Conservation (phyloP, 2,113 vertebrate genomes). For the Picathartes gymnocephalus region DNA sequence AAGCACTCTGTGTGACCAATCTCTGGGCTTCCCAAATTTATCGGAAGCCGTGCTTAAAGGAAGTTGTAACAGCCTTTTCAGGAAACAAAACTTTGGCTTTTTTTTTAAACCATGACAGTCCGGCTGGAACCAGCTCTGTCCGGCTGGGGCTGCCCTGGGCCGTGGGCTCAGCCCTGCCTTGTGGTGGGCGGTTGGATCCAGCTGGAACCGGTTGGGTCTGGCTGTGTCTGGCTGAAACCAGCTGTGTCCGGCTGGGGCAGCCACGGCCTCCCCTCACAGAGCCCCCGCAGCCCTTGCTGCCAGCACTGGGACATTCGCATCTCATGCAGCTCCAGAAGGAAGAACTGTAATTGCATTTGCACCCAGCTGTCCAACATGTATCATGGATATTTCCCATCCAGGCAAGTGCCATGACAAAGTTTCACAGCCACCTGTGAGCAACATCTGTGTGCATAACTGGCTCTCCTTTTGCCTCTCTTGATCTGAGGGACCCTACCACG, state of each 20-base stretch:
- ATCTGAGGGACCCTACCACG: rapidly evolving
- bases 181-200: rapidly evolving
- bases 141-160: rapidly evolving
- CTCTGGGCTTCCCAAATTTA: no score
- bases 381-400: neutral
- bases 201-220: neutral
- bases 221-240: neutral
- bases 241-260: rapidly evolving
- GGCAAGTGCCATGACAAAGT: neutral
- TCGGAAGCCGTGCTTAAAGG: no score
- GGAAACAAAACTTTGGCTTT: no score
- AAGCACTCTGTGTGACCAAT: no score
- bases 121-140: rapidly evolving
- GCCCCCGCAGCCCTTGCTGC: rapidly evolving
- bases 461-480: neutral
- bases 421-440: neutral
- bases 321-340: neutral
- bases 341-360: neutral
- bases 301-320: rapidly evolving
- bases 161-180: rapidly evolving
- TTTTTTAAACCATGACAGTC: no score
- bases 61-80: no score
- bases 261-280: rapidly evolving
- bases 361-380: neutral
- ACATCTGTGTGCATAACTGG: rapidly evolving